A percentile compares a stretch with the other conserved stretches of the same genome.
Evolutionary conservation across 2,797 vertebrate genomes (phyloP).

Genomic region (Emys orbicularis): DNA sequence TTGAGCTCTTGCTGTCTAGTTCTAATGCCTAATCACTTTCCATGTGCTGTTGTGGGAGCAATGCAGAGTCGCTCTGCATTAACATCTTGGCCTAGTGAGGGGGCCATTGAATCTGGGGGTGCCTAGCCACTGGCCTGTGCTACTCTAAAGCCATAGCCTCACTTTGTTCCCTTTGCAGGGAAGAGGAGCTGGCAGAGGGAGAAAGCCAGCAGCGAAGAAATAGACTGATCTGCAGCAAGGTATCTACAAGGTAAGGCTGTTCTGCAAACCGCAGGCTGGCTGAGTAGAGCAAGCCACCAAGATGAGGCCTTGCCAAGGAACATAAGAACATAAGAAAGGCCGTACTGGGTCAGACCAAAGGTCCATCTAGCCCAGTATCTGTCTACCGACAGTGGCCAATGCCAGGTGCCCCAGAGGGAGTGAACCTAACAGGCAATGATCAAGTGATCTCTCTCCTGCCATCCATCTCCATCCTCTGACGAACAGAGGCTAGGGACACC

Average conservation of each 20-base stretch:
- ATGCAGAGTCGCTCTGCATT: neutral
- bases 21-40: neutral
- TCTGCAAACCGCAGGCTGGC: neutral
- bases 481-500: no score
- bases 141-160: neutral
- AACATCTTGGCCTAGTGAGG: neutral
- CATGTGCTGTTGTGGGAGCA: neutral
- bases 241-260: neutral
- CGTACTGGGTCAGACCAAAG: no score
- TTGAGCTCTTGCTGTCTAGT: neutral
- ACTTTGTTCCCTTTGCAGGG: conserved; percentile 22
- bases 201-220: neutral
- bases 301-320: neutral
- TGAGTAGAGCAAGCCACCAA: neutral
- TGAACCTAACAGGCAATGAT: no score
- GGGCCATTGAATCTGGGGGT: neutral
- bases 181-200: neutral
- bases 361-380: no score
- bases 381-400: no score
- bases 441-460: no score
- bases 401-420: no score
- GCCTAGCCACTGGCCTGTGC: neutral
- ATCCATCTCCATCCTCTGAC: no score
- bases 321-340: no score
- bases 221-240: accelerated